phyloP scores from a whole-genome alignment of 2,888 invertebrate genomes.

The Sarcophaga variegata region DNA sequence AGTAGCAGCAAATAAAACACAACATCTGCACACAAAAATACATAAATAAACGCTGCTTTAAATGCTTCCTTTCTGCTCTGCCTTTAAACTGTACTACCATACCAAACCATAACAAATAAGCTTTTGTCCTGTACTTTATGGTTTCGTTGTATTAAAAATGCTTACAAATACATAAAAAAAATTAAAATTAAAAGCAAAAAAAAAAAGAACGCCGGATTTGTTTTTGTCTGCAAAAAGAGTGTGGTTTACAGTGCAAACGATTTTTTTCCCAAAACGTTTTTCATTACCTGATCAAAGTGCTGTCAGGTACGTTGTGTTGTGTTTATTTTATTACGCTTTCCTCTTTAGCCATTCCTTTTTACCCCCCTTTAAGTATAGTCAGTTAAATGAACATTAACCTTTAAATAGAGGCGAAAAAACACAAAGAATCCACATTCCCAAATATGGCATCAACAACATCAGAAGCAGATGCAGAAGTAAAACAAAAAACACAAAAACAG shows the following conservation, averaged over 20 bases:
- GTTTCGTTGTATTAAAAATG: conserved; percentile 38
- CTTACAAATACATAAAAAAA: conserved; percentile 23
- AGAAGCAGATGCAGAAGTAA: too few species aligned
- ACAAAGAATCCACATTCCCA: conserved; percentile 29
- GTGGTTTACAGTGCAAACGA: not conserved
- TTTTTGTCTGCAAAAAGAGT: conserved; percentile 29
- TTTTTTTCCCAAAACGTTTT: not conserved
- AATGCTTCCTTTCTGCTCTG: too few species aligned
- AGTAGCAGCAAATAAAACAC: conserved; percentile 46
- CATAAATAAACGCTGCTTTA: conserved; percentile 4
- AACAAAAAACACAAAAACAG: too few species aligned
- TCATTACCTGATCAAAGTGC: conserved; percentile 56
- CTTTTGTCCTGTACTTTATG: conserved; percentile 38
- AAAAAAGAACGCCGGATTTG: conserved; percentile 48
- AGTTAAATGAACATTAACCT: conserved; percentile 62
- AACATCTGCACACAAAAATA: conserved; percentile 56
- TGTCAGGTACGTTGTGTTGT: conserved; percentile 43
- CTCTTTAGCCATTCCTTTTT: not conserved
- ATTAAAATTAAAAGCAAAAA: conserved; percentile 12
- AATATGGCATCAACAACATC: not conserved
- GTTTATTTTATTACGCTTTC: conserved; percentile 15
- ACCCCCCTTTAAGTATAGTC: conserved; percentile 17
- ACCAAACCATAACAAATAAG: not conserved
- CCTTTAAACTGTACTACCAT: not conserved
- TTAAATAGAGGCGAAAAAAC: conserved; percentile 51